These are phyloP conservation scores for Hesperophylax magnus DNA, from an alignment of 1,140 invertebrate species.

Conservation along the genomic window DNA sequence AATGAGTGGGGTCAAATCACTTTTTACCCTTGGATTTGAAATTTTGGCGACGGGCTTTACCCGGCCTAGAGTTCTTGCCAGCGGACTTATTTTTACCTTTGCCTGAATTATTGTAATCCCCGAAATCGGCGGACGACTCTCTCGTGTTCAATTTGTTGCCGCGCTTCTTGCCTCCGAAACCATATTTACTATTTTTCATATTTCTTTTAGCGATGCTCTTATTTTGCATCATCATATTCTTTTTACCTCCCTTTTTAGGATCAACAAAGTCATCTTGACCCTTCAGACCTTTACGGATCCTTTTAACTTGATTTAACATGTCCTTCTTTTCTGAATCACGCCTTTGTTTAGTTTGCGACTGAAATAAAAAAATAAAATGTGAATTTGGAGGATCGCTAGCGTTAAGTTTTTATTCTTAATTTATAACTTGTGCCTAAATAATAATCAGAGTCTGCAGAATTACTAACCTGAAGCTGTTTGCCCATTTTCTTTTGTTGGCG, in stretches of 20 bases:
- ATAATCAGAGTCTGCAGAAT: neutral
- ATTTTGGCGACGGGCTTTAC: constrained; percentile 75
- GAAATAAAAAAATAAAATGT: constrained; percentile 61
- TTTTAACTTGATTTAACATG: constrained; percentile 88
- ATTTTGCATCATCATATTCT: constrained; percentile 67
- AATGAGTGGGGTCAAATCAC: constrained; percentile 24
- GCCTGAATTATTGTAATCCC: constrained; percentile 71
- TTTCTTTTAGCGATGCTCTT: constrained; percentile 74
- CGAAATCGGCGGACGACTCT: constrained; percentile 80
- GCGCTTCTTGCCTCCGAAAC: constrained; percentile 96
- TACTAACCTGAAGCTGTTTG: constrained; percentile 80
- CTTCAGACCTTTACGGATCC: constrained; percentile 86
- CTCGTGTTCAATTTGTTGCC: constrained; percentile 91
- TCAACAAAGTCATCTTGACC: constrained; percentile 81
- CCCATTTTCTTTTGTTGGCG: constrained; percentile 93
- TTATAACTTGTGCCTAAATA: too few species aligned
- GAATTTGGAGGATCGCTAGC: too few species aligned
- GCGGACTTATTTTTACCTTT: constrained; percentile 62
- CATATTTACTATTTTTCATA: constrained; percentile 90
- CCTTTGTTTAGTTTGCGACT: constrained; percentile 86
- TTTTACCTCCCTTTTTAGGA: constrained; percentile 64
- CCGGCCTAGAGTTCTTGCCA: constrained; percentile 68
- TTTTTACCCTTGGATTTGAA: constrained; percentile 67
- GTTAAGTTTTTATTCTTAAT: too few species aligned
- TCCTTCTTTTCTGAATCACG: constrained; percentile 84